A percentile compares a stretch with the other conserved stretches of the same genome.
These are phyloP conservation scores for Trichonephila clavipes DNA, from an alignment of 1,140 invertebrate species.

Conservation along the genomic window DNA sequence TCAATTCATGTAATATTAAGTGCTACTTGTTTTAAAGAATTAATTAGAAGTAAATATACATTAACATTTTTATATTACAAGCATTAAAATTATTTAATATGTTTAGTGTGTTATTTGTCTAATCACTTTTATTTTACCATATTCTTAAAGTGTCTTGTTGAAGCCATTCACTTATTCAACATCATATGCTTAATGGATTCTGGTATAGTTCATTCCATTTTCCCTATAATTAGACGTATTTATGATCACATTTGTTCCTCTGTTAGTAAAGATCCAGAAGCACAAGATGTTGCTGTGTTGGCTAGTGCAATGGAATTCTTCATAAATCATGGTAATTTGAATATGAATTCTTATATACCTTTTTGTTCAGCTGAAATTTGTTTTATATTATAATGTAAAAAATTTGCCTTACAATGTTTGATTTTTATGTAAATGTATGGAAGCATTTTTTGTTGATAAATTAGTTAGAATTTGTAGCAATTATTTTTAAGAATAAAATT, in stretches of 20 bases:
- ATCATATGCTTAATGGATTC: conserved; percentile 69
- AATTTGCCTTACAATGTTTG: no score
- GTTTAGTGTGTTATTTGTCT: neutral
- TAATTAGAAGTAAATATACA: neutral
- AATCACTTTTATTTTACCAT: neutral
- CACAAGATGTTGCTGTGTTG: conserved; percentile 70
- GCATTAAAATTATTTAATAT: no score
- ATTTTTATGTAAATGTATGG: no score
- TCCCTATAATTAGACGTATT: conserved; percentile 54
- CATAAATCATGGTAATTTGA: conserved; percentile 71
- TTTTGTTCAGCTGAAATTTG: no score
- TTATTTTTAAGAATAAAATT: no score
- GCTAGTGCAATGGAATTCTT: conserved; percentile 67
- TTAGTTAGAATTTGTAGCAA: no score
- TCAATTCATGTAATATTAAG: no score
- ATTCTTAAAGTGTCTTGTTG: conserved; percentile 65
- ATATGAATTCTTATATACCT: no score
- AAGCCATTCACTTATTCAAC: conserved; percentile 69
- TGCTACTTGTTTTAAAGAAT: no score
- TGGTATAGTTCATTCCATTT: conserved; percentile 65
- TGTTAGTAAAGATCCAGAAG: conserved; percentile 25
- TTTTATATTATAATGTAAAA: no score
- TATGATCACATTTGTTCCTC: conserved; percentile 60
- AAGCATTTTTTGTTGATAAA: no score
- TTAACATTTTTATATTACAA: no score